Base-by-base conservation (phyloP, 2,113 vertebrate genomes). In the Bubo scandiacus region DNA sequence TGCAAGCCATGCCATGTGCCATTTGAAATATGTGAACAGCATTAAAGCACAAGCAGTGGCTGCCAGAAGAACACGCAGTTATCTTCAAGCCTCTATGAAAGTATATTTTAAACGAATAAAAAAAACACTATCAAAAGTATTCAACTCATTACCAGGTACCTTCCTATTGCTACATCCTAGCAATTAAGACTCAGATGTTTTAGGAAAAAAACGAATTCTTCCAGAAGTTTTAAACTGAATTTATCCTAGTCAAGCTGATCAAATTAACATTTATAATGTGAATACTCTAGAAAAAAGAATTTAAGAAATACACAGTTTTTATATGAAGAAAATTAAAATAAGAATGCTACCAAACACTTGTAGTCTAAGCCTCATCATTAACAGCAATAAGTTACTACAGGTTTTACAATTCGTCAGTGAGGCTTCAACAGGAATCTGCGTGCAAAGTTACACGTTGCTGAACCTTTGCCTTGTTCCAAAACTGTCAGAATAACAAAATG, bases 401-500 rank as follows among this genome's bases (percentile, higher is more conserved):
- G 11, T 67, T 84, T 93, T 81, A 75, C 17, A 71, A 2, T 34
- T 71, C 58, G n/a, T 81, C 30, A 63, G 7, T 29, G 30, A 93
- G 49, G 10, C 17, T 59, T 86, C 32, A 77, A 58, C 22, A 66
- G 45, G 38, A 80, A 81, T 34, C 65, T 63, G 49, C 36, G 38
- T 61, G 13, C 57, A 36, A 86, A 78, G 45, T 38, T 30, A 34
- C 2, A 9, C 0, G 0, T 6, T 81, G n/a, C 57, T 5, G 0
- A 88, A 86, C 23, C 34, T 92, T 40, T 30, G 88, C 59, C 61
- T 74, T 67, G 42, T 43, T 90, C 85, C 52, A 72, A 5, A 55
- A 42, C 20, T 25, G 14, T 26, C 51, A 84, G 17, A 84, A 40
- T 12, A 90, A 81, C 13, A 63, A 63, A 88, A 43, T 4, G 1